phyloP scores from a whole-genome alignment of 2,888 invertebrate genomes.

The Drosophila siamana region DNA sequence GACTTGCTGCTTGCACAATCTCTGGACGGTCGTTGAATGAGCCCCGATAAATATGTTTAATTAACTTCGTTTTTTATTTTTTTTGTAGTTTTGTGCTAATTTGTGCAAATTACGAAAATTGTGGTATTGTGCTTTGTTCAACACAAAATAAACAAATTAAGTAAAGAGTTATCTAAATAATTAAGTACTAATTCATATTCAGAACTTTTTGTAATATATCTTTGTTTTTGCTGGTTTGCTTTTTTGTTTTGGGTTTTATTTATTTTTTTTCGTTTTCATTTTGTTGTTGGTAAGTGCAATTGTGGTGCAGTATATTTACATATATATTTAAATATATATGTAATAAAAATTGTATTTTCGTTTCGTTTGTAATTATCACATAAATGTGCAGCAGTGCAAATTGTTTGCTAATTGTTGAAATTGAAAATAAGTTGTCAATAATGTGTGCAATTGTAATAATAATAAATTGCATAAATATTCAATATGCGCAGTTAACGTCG shows the following conservation, averaged over 20 bases:
- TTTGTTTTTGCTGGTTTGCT: constrained; percentile 1
- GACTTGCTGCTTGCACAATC: constrained; percentile 52
- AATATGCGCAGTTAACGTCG: constrained; percentile 30
- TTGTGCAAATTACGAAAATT: constrained; percentile 48
- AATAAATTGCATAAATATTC: constrained; percentile 36
- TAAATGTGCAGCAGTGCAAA: constrained; percentile 76
- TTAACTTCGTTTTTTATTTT: constrained; percentile 27
- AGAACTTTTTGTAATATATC: constrained; percentile 24
- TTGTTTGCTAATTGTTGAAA: constrained; percentile 68
- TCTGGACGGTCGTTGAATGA: constrained; percentile 27
- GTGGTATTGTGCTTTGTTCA: constrained; percentile 47
- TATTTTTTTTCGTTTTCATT: constrained; percentile 18
- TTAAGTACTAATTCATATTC: constrained; percentile 56
- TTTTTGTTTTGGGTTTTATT: constrained; percentile 12
- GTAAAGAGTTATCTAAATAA: constrained; percentile 48
- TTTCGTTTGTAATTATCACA: constrained; percentile 70
- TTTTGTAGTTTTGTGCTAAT: constrained; percentile 29
- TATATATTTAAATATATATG: constrained; percentile 17
- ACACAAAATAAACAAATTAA: constrained; percentile 33
- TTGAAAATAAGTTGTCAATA: constrained; percentile 50
- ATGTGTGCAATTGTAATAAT: constrained; percentile 35
- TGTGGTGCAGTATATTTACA: constrained; percentile 62
- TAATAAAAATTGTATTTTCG: constrained; percentile 44
- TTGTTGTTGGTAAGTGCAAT: constrained; percentile 66
- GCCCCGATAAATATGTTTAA: constrained; percentile 21